A percentile compares a stretch with the other conserved stretches of the same genome.
phyloP scores from a whole-genome alignment of 2,113 vertebrate genomes.

The Ailurus styani region DNA sequence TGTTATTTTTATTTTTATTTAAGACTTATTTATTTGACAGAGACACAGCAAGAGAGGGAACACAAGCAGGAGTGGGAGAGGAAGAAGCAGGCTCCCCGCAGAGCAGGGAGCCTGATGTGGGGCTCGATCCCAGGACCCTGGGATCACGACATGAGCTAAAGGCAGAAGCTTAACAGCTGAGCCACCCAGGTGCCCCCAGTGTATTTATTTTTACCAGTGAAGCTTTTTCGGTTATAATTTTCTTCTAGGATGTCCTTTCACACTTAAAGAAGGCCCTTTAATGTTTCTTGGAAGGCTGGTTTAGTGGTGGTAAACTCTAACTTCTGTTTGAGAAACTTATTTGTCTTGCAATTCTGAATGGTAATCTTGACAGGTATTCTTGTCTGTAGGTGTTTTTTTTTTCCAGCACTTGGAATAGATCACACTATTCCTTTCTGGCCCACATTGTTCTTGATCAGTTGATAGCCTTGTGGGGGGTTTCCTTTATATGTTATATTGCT shows the following conservation, averaged over 20 bases:
- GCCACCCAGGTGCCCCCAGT: too few relatives aligned
- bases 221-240: background rate
- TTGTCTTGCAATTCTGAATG: background rate
- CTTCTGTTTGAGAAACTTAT: background rate
- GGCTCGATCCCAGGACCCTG: too few relatives aligned
- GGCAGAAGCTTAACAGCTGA: too few relatives aligned
- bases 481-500: background rate
- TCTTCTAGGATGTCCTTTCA: background rate
- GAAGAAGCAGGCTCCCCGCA: too few relatives aligned
- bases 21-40: too few relatives aligned
- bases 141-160: too few relatives aligned
- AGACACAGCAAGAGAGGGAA: too few relatives aligned
- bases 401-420: background rate
- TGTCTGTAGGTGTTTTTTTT: background rate
- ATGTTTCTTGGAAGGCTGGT: background rate
- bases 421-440: background rate
- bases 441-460: background rate
- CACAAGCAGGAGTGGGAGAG: too few relatives aligned
- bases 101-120: too few relatives aligned
- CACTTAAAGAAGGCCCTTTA: background rate
- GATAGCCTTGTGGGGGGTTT: background rate
- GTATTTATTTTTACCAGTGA: background rate
- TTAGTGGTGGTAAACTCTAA: background rate
- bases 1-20: too few relatives aligned
- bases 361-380: background rate